Conservation (phyloP, 2,888 invertebrate genomes). For the Caenorhabditis sp. region DNA sequence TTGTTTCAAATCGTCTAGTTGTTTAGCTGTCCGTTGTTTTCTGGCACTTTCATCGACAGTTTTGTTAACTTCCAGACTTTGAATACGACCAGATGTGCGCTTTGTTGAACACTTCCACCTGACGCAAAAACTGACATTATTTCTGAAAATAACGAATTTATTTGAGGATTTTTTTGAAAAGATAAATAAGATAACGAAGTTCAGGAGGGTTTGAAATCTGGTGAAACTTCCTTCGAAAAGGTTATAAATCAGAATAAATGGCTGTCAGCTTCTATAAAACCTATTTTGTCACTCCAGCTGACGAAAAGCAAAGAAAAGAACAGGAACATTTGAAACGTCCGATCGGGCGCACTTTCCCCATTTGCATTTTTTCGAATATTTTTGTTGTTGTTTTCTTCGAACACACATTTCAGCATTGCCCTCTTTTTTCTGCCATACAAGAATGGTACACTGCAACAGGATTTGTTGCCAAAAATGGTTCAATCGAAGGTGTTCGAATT, state of each 20-base stretch:
- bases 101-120: neutral
- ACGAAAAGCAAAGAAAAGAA: conserved; percentile 76
- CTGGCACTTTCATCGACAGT: conserved; percentile 27
- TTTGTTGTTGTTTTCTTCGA: neutral
- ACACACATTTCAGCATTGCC: neutral
- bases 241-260: conserved; percentile 57
- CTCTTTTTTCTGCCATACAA: neutral
- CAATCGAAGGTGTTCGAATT: conserved; percentile 83
- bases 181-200: conserved; percentile 91
- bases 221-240: conserved; percentile 82
- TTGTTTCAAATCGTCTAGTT: conserved; percentile 89
- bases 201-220: conserved; percentile 82
- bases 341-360: neutral
- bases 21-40: conserved; percentile 69
- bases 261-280: neutral
- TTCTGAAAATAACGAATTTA: neutral
- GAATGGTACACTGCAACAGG: conserved; percentile 27
- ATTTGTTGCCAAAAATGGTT: conserved; percentile 45
- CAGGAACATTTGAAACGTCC: conserved; percentile 1
- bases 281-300: conserved; percentile 74
- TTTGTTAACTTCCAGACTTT: conserved; percentile 31
- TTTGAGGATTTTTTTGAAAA: conserved; percentile 83
- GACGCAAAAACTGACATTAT: neutral
- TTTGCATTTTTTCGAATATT: neutral
- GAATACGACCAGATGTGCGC: conserved; percentile 28